Base-by-base conservation (phyloP, 2,888 invertebrate genomes). In the Chalcis sispes region DNA sequence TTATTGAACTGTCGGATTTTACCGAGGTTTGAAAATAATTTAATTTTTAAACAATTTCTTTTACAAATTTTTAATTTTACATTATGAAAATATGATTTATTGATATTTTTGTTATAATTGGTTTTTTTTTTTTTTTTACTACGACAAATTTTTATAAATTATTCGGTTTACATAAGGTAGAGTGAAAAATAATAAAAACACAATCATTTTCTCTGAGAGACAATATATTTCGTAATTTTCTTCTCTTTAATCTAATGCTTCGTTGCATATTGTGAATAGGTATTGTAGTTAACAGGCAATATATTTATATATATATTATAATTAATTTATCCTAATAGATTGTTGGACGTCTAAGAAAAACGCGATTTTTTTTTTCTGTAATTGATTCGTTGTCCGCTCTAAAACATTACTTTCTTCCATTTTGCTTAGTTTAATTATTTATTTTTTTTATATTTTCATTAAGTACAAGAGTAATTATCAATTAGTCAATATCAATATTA, bases 251-350 rank as follows among this genome's bases (percentile, higher is more conserved):
- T 78, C 82, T 86, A 85, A 85, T 85, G 83, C 83, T 81, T 82
- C 79, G 81, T 81, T 80, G 80, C 80, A 83, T 83, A 84, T 81
- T 82, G 82, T 77, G 78, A 78, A 85, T 84, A 84, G 79, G 81
- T 85, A 85, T 83, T 85, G 82, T 84, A 82, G 82, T 86, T 87
- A 88, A 88, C 87, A 86, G 87, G 81, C 82, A 84, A 88, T 80
- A 70, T 66, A 54, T 23, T 20, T 52, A 52, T 80, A 66, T 64
- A 71, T 75, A 76, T 79, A 78, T 72, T 71, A 64, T 70, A 70
- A 75, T 74, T 79, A 77, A 79, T 77, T 81, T 81, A 83, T 82
- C 81, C 80, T 83, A 83, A 78, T 76, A 58, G 81, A 81, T 71
- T 80, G 76, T 80, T 81, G 81, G 76, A 78, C 77, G 75, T 79